phyloP scores from a whole-genome alignment of 2,888 invertebrate species.

The Lithophane semibrunnea region DNA sequence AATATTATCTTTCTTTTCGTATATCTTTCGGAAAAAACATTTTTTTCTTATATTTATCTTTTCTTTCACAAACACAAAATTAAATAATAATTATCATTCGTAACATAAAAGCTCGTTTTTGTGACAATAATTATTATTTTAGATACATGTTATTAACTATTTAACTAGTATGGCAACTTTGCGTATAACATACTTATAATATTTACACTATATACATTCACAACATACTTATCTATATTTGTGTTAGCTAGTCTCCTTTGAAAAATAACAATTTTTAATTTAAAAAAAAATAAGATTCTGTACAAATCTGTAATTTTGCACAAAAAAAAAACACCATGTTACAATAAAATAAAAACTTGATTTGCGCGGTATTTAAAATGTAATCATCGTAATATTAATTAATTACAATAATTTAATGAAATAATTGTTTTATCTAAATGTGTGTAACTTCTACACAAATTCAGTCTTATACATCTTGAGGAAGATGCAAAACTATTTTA shows the following conservation, averaged over 20 bases:
- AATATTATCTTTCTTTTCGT: constrained; percentile 40
- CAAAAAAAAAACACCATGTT: constrained; percentile 4
- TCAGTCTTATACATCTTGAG: constrained; percentile 82
- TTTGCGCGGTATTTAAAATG: constrained; percentile 5
- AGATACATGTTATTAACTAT: constrained; percentile 66
- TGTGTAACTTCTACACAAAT: constrained; percentile 72
- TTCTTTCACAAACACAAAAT: constrained; percentile 52
- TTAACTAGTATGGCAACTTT: constrained; percentile 81
- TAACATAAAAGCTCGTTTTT: constrained; percentile 79
- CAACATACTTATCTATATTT: constrained; percentile 62
- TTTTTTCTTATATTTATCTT: constrained; percentile 34
- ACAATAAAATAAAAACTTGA: neutral
- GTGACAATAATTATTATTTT: constrained; percentile 69
- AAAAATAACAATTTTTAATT: constrained; percentile 17
- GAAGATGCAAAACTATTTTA: constrained; percentile 75
- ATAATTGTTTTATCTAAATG: constrained; percentile 63
- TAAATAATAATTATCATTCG: constrained; percentile 56
- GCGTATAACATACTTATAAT: constrained; percentile 76
- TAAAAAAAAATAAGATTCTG: neutral
- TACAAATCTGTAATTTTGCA: constrained; percentile 22
- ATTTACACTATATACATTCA: constrained; percentile 72
- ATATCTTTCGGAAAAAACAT: constrained; percentile 37
- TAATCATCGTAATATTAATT: constrained; percentile 47
- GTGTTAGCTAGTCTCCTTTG: constrained; percentile 58
- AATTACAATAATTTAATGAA: constrained; percentile 42